These are phyloP conservation scores for Streptopelia turtur DNA, from an alignment of 2,797 vertebrate genomes.

Conservation along the genomic window DNA sequence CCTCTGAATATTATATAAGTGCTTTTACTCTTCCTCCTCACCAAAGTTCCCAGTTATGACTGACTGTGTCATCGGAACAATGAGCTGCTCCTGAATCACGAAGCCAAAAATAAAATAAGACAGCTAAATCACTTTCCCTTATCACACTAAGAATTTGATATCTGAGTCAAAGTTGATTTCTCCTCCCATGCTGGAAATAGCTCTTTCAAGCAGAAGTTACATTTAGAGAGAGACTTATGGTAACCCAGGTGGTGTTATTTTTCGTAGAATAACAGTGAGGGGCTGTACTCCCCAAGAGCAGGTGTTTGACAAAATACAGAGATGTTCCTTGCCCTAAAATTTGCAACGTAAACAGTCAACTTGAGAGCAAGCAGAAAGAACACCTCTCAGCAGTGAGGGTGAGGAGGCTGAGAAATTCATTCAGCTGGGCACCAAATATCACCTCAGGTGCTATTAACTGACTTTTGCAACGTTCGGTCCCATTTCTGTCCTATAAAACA, in stretches of 20 bases:
- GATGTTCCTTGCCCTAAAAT: slow-evolving; percentile 14
- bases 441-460: slow-evolving; percentile 26
- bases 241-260: not conserved
- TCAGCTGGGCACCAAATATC: slow-evolving; percentile 25
- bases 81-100: slow-evolving; percentile 52
- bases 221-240: not conserved
- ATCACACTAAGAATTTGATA: slow-evolving; percentile 22
- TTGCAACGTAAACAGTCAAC: not conserved
- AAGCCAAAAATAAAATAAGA: slow-evolving; percentile 58
- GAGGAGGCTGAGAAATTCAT: slow-evolving; percentile 6
- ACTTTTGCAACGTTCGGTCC: not conserved
- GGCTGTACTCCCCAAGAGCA: not conserved
- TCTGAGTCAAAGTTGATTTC: slow-evolving; percentile 56
- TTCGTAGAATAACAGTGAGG: not conserved
- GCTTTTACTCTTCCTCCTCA: not conserved
- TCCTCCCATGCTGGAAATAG: slow-evolving; percentile 54
- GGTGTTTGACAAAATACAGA: not conserved
- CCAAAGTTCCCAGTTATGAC: slow-evolving; percentile 18
- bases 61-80: slow-evolving; percentile 42
- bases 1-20: slow-evolving; percentile 49
- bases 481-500: slow-evolving; percentile 30
- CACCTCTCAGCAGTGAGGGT: not conserved
- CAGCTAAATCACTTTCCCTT: slow-evolving; percentile 62
- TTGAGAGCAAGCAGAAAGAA: not conserved
- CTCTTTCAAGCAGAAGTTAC: slow-evolving; percentile 25